Base-by-base conservation (phyloP, 2,888 invertebrate species). In the Spicauda simplicius region DNA sequence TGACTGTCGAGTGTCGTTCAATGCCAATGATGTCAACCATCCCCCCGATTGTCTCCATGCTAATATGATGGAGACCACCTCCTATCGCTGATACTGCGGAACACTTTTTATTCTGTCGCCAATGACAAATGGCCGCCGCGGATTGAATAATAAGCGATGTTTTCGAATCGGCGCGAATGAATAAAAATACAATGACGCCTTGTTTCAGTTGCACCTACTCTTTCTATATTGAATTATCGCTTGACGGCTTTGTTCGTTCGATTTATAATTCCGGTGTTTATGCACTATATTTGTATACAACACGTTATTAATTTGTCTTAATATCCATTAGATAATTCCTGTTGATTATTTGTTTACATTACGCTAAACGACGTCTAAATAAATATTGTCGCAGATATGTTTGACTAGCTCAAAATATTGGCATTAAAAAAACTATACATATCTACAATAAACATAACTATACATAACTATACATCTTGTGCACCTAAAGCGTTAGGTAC, bases 31-130 rank as follows among this genome's bases (percentile, higher is more conserved):
- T 86, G 88, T 85, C 86, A 86, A 85, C 83, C 80, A 78, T 73
- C 76, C 76, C 70, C 73, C 79, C 84, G 84, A 87, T 87, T 83
- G 86, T 85, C 78, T 80, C 80, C 80, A 88, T 88, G 85, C 81
- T 87, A 87, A 86, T 86, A 74, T 73, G 70, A 75, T 75, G 77
- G 64, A 80, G 80, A 84, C 84, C 83, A 84, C 84, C 86, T 80
- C 72, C 75, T 73, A 81, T 78, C 75, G 77, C 76, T 80, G 73
- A 77, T 79, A 77, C 73, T 74, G 74, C 72, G 70, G 73, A 74
- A 77, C 69, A 76, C 71, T 80, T 83, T 83, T 83, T 82, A 81
- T 83, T 81, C 76, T 77, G 73, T 76, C 81, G 76, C 79, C 81
- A 81, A 80, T 85, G 84, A 86, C 80, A 82, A 85, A 84, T 81